These are phyloP conservation scores for Salpingus planirostris DNA, from an alignment of 2,888 invertebrate genomes.

Conservation along the genomic window DNA sequence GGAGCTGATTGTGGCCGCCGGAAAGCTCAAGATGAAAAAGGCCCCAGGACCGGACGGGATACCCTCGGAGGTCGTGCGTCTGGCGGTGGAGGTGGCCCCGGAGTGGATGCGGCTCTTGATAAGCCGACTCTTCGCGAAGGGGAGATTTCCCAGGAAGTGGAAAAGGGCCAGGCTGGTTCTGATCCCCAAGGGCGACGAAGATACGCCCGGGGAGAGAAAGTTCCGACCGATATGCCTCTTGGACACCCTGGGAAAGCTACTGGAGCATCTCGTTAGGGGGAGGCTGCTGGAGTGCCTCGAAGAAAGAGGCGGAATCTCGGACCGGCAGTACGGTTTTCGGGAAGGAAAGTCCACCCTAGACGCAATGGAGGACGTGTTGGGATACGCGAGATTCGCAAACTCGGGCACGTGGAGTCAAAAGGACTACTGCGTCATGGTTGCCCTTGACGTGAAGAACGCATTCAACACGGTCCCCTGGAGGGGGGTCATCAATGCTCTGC, in stretches of 20 bases:
- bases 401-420: not conserved
- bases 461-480: not conserved
- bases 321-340: slow-evolving; percentile 4
- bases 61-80: not conserved
- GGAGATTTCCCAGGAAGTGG: not conserved
- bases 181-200: slow-evolving; percentile 1
- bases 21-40: not conserved
- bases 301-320: not conserved
- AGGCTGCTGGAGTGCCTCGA: slow-evolving; percentile 2
- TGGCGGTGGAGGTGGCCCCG: not conserved
- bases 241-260: slow-evolving; percentile 4
- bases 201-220: too few relatives aligned
- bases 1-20: not conserved
- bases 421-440: not conserved
- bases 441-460: slow-evolving; percentile 2
- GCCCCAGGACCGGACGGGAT: slow-evolving; percentile 1
- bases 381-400: slow-evolving; percentile 2
- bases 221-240: slow-evolving; percentile 8
- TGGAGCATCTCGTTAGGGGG: slow-evolving; percentile 1
- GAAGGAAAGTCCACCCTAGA: slow-evolving; percentile 3
- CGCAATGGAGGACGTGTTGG: slow-evolving; percentile 3
- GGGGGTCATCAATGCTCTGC: not conserved
- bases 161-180: slow-evolving; percentile 4
- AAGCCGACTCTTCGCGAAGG: not conserved
- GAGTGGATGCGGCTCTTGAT: not conserved